A percentile compares a stretch with the other conserved stretches of the same genome.
Conservation (phyloP, 2,888 invertebrate species). For the Lampropteryx suffumata region DNA sequence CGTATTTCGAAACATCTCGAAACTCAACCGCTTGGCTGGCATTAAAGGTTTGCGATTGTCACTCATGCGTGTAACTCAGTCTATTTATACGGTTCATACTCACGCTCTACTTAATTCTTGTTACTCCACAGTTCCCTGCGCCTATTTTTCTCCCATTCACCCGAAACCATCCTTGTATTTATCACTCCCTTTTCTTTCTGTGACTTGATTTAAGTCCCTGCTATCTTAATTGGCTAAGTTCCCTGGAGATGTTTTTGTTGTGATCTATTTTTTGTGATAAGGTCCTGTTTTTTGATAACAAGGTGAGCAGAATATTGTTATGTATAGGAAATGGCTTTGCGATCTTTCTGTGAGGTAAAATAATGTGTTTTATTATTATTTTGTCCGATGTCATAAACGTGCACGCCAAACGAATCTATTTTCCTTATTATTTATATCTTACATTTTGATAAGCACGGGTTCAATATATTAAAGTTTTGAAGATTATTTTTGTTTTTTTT, state of each 20-base stretch:
- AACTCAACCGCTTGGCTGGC: too few relatives aligned
- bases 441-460: too few relatives aligned
- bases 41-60: not conserved
- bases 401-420: too few relatives aligned
- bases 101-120: not conserved
- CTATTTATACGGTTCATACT: not conserved
- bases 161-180: constrained; percentile 60
- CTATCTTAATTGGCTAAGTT: constrained; percentile 76
- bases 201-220: constrained; percentile 67
- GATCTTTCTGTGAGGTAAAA: not conserved
- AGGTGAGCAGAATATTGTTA: constrained; percentile 29
- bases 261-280: constrained; percentile 46
- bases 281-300: constrained; percentile 34
- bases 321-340: not conserved
- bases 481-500: too few relatives aligned
- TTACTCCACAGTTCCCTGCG: constrained; percentile 44
- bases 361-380: too few relatives aligned
- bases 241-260: constrained; percentile 48
- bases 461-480: too few relatives aligned
- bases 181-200: constrained; percentile 67
- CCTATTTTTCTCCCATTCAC: constrained; percentile 73
- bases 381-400: too few relatives aligned
- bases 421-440: too few relatives aligned
- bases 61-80: not conserved
- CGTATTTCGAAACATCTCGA: too few relatives aligned